Evolutionary conservation across 2,797 vertebrate species (phyloP).

Genomic region (Oreonectes daqikongensis): DNA sequence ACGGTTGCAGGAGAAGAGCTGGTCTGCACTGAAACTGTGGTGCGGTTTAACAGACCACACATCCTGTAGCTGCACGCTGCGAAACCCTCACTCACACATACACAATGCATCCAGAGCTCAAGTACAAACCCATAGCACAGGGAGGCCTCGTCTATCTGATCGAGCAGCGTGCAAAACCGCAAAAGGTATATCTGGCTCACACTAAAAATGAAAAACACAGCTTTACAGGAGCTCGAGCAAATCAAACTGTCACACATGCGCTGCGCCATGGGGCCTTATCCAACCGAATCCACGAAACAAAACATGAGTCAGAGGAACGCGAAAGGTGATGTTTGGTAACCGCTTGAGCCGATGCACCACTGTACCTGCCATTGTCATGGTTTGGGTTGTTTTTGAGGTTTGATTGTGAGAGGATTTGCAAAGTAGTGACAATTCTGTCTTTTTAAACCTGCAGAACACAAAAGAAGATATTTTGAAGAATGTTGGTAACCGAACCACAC

Average conservation of each 20-base stretch:
- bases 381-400: not conserved
- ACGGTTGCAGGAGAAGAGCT: constrained; percentile 41
- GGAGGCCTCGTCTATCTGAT: constrained; percentile 57
- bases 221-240: constrained; percentile 57
- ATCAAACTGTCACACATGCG: constrained; percentile 61
- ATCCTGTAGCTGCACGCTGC: constrained; percentile 64
- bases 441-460: no score
- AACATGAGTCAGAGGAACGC: constrained; percentile 16
- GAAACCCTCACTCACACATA: constrained; percentile 32
- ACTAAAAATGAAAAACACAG: constrained; percentile 75
- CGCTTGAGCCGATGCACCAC: not conserved
- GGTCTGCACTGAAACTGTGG: constrained; percentile 58
- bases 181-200: constrained; percentile 64
- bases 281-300: not conserved
- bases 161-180: constrained; percentile 56
- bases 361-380: not conserved
- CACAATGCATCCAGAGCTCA: constrained; percentile 52
- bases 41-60: constrained; percentile 72
- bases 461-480: no score
- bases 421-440: no score
- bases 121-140: constrained; percentile 59
- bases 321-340: constrained; percentile 30
- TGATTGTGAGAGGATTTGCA: not conserved
- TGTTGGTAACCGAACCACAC: no score
- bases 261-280: not conserved